Evolutionary conservation across 1,140 invertebrate genomes (phyloP).

Genomic region (Pogonomyrmex californicus): DNA sequence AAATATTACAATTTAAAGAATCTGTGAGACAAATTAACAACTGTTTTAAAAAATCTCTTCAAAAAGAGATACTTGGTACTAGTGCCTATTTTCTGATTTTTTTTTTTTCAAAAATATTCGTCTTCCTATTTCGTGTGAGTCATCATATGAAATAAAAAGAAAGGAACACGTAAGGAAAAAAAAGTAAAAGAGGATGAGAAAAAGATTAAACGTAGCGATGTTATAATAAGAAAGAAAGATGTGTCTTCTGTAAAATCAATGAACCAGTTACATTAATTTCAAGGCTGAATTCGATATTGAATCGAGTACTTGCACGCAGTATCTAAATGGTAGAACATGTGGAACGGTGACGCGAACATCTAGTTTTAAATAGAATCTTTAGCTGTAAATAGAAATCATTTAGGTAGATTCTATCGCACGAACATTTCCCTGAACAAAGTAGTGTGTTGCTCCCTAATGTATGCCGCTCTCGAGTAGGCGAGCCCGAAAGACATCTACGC

Average conservation of each 20-base stretch:
- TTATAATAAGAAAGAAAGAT: background rate
- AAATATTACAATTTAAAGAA: background rate
- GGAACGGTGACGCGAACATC: background rate
- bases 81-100: background rate
- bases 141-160: background rate
- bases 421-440: slow-evolving; percentile 15
- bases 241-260: background rate
- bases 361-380: slow-evolving; percentile 28
- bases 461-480: background rate
- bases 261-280: slow-evolving; percentile 8
- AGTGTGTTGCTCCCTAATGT: background rate
- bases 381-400: slow-evolving; percentile 28
- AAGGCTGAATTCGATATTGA: background rate
- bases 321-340: slow-evolving; percentile 7
- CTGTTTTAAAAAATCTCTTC: background rate
- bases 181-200: background rate
- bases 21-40: background rate
- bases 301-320: background rate
- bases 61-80: background rate
- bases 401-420: slow-evolving; percentile 33
- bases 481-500: slow-evolving; percentile 6
- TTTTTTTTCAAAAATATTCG: background rate
- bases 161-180: background rate
- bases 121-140: background rate
- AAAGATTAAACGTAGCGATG: background rate